phyloP scores from a whole-genome alignment of 1,140 invertebrate species.

The Reticulitermes speratus region DNA sequence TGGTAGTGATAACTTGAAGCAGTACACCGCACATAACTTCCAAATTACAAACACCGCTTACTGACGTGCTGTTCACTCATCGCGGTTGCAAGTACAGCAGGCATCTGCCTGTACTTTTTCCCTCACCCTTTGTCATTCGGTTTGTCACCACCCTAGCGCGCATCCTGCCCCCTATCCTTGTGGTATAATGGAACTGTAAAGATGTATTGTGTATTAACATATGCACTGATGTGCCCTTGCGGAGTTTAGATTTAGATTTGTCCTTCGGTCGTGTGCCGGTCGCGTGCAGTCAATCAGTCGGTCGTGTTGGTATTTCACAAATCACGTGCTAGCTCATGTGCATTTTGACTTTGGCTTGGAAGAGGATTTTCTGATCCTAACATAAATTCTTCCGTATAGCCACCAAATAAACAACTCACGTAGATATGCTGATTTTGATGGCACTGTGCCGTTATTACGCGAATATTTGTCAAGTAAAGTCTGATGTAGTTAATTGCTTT shows the following conservation, averaged over 20 bases:
- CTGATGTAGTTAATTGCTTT: no score
- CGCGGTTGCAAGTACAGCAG: neutral
- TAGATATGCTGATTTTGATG: no score
- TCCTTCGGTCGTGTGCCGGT: neutral
- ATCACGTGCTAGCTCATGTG: neutral
- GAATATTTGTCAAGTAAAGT: no score
- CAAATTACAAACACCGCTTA: no score
- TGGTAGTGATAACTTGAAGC: no score
- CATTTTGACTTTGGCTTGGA: neutral
- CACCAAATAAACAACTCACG: no score
- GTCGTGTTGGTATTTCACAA: neutral
- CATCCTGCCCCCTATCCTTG: neutral
- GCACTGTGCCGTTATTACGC: no score
- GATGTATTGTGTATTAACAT: constrained; percentile 1
- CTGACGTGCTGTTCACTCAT: no score
- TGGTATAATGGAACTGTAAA: neutral
- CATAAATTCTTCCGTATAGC: no score
- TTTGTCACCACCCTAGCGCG: neutral
- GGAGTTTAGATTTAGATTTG: neutral
- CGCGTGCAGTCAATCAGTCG: neutral
- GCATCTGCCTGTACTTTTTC: neutral
- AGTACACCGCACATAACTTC: no score
- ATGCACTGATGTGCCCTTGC: constrained; percentile 6
- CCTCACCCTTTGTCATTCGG: neutral
- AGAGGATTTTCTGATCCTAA: neutral